These are phyloP conservation scores for Litoditis marina DNA, from an alignment of 2,888 invertebrate species.

Conservation along the genomic window DNA sequence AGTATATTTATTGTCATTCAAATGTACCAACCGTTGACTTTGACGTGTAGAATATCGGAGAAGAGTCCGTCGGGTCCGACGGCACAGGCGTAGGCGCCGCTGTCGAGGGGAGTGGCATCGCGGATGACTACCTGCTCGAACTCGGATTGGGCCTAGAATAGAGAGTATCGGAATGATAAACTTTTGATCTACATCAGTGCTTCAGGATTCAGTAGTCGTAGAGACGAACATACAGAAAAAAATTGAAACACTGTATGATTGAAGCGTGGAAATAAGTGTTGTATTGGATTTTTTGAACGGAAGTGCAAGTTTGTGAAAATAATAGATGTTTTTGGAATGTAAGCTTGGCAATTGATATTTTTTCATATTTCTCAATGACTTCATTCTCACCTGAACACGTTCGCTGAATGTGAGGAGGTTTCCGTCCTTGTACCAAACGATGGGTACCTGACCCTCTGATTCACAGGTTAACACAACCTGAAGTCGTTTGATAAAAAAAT, in stretches of 20 bases:
- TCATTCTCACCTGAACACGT: slow-evolving; percentile 20
- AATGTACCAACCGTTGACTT: slow-evolving; percentile 30
- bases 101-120: slow-evolving; percentile 18
- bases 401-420: slow-evolving; percentile 33
- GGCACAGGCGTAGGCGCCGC: slow-evolving; percentile 37
- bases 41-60: slow-evolving; percentile 24
- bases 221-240: no score
- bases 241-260: no score
- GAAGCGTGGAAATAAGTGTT: no score
- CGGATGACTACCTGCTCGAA: slow-evolving; percentile 17
- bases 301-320: no score
- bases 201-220: no score
- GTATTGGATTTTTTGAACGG: no score
- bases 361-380: no score
- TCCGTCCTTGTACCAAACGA: slow-evolving; percentile 48
- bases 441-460: slow-evolving; percentile 28
- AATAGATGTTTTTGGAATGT: no score
- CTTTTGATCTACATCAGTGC: background rate
- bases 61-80: slow-evolving; percentile 29
- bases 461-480: slow-evolving; percentile 40
- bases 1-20: no score
- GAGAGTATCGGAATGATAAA: background rate
- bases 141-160: background rate
- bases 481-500: background rate
- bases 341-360: no score